Percentiles rank a stretch among this genome's conserved stretches.
Conservation (phyloP, 2,113 vertebrate genomes). For the Raja brachyura region DNA sequence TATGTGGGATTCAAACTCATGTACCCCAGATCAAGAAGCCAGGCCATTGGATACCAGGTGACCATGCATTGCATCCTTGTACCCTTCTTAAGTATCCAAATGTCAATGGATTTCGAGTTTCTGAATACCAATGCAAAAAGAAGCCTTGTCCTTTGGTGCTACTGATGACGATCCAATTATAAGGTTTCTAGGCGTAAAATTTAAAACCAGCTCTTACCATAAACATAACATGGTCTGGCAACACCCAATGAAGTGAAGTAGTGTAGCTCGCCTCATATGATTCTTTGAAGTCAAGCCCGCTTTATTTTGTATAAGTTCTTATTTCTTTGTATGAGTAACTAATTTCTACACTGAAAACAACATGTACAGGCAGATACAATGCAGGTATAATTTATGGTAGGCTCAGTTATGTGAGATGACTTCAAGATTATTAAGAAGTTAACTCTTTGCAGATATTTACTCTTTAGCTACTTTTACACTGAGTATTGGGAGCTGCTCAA, state of each 20-base stretch:
- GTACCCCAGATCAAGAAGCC: no score
- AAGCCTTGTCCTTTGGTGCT: neutral
- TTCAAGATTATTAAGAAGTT: conserved; percentile 3
- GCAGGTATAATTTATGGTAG: no score
- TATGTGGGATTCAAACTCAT: no score
- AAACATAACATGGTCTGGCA: neutral
- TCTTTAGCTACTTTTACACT: neutral
- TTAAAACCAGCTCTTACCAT: no score
- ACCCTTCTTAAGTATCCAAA: neutral
- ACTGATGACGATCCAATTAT: neutral
- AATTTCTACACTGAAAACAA: neutral
- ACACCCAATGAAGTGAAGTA: neutral
- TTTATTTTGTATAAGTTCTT: neutral
- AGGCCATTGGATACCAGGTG: no score
- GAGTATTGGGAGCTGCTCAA: neutral
- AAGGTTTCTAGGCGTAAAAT: neutral
- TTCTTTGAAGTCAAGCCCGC: neutral
- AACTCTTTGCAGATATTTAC: neutral
- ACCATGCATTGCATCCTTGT: no score
- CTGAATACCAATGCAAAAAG: neutral
- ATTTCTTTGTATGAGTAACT: neutral
- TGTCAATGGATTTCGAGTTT: neutral
- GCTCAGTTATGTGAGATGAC: neutral
- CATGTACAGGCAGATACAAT: neutral
- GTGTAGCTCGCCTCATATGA: neutral